Conservation (phyloP, 2,113 vertebrate genomes). For the Panurus biarmicus region DNA sequence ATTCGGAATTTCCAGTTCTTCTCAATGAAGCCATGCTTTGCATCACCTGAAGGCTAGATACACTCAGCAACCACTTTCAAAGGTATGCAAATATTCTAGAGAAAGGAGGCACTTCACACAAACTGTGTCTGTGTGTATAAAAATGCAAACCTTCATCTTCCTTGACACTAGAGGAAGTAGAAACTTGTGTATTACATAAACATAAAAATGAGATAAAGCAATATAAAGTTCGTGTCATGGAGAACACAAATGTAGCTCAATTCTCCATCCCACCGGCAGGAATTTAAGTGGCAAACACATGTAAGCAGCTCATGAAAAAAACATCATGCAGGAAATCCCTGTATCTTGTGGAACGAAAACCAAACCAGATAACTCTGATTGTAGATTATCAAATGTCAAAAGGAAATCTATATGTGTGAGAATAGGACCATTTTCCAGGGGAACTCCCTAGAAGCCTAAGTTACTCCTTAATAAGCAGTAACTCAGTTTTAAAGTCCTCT, state of each 20-base stretch:
- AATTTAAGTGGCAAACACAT: neutral
- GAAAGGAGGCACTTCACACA: neutral
- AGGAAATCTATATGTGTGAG: neutral
- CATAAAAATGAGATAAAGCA: neutral
- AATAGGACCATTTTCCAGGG: neutral
- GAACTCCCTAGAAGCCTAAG: neutral
- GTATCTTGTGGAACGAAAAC: neutral
- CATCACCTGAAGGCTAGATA: neutral
- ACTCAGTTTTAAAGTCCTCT: neutral
- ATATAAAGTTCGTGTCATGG: neutral
- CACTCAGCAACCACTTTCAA: neutral
- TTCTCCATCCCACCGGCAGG: neutral
- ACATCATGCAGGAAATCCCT: neutral
- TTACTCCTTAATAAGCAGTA: neutral
- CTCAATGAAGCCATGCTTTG: neutral
- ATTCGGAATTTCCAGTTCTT: neutral
- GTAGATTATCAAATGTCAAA: neutral
- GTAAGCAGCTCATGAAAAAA: neutral
- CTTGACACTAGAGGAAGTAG: constrained; percentile 35
- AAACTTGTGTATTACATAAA: constrained; percentile 19
- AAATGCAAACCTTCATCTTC: neutral
- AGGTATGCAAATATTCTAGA: neutral
- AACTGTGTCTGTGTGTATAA: neutral
- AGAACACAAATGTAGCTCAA: constrained; percentile 4
- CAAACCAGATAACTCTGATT: neutral